Evolutionary conservation across 2,113 vertebrate species (phyloP).

Genomic region (Setophaga coronata): DNA sequence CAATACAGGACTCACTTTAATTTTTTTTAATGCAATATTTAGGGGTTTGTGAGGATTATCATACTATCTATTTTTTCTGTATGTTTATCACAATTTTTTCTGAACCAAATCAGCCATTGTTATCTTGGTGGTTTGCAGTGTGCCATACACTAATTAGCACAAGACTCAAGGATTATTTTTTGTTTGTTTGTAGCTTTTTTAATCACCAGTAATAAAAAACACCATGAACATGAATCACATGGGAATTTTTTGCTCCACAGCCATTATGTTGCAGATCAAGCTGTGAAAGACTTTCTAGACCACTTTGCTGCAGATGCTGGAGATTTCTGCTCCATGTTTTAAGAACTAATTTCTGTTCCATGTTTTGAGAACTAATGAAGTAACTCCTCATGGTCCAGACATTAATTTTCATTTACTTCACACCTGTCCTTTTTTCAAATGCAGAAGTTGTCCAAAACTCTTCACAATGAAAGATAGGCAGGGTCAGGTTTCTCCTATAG

Average conservation of each 20-base stretch:
- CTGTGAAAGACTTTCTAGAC: background rate
- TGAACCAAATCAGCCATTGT: background rate
- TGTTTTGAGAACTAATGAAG: background rate
- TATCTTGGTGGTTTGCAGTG: background rate
- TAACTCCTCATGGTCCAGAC: background rate
- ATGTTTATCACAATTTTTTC: background rate
- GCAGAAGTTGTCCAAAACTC: background rate
- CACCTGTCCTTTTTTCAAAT: background rate
- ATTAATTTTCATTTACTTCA: background rate
- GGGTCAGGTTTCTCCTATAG: background rate
- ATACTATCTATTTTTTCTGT: background rate
- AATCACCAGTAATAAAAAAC: background rate
- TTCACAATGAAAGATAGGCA: background rate
- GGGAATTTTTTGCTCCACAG: background rate
- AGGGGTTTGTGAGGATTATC: background rate
- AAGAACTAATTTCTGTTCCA: background rate
- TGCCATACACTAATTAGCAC: background rate
- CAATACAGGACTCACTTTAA: background rate
- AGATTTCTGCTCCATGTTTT: background rate
- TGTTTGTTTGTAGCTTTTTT: background rate
- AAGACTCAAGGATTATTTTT: background rate
- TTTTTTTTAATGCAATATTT: background rate
- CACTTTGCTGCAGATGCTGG: background rate
- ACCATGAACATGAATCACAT: background rate
- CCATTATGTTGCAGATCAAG: background rate